Conservation (phyloP, 1,140 invertebrate species). For the Colletes gigas region DNA sequence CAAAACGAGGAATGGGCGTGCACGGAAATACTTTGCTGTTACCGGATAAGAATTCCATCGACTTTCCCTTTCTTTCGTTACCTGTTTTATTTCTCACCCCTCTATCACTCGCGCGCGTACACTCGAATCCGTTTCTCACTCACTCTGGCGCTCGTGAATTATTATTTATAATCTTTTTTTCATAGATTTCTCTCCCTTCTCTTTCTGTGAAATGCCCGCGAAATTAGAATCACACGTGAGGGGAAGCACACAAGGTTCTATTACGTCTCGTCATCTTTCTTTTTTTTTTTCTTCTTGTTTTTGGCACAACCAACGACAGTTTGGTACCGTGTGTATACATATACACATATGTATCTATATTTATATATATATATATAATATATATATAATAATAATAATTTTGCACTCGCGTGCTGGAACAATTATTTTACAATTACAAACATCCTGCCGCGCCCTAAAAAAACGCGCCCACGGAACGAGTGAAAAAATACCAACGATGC, state of each 20-base stretch:
- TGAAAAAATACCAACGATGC: constrained; percentile 42
- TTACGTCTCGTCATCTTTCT: constrained; percentile 32
- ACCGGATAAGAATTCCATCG: constrained; percentile 27
- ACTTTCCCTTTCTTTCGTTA: constrained; percentile 31
- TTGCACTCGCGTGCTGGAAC: constrained; percentile 15
- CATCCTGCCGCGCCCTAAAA: constrained; percentile 18
- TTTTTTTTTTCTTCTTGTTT: constrained; percentile 14
- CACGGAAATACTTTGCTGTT: constrained; percentile 40
- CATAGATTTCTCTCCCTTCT: constrained; percentile 5
- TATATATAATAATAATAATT: constrained; percentile 38
- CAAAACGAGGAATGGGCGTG: constrained; percentile 58
- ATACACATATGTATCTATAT: constrained; percentile 21
- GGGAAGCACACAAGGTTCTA: constrained; percentile 41
- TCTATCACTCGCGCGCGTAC: neutral
- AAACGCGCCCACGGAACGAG: constrained; percentile 27
- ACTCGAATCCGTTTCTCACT: neutral
- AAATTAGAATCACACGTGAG: constrained; percentile 57
- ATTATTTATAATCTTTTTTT: constrained; percentile 15
- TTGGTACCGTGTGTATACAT: constrained; percentile 60
- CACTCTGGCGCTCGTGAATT: constrained; percentile 1
- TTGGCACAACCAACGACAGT: constrained; percentile 68
- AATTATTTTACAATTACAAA: constrained; percentile 39
- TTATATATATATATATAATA: constrained; percentile 41
- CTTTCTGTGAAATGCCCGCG: constrained; percentile 49
- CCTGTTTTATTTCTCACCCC: constrained; percentile 5